Conservation (phyloP, 2,888 invertebrate genomes). For the Conomelus anceps region DNA sequence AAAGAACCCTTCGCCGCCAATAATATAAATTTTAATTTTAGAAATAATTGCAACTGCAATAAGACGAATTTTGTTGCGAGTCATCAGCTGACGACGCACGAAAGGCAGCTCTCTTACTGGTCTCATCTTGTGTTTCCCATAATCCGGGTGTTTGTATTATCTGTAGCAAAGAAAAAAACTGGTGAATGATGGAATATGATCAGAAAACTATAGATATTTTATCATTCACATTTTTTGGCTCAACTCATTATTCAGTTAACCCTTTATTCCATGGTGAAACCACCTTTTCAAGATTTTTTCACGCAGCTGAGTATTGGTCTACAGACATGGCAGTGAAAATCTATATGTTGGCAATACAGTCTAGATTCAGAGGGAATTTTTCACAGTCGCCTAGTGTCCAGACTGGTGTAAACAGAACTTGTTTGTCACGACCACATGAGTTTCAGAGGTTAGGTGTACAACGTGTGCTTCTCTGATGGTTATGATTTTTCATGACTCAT, state of each 20-base stretch:
- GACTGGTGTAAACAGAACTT: too few relatives aligned
- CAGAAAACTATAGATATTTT: not conserved
- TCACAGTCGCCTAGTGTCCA: too few relatives aligned
- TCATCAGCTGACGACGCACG: not conserved
- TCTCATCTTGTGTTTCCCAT: conserved; percentile 48
- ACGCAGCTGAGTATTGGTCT: too few relatives aligned
- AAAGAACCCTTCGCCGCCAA: not conserved
- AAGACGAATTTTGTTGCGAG: not conserved
- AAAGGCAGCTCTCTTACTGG: not conserved
- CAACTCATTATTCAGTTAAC: not conserved
- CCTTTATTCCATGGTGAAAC: too few relatives aligned
- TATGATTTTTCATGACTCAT: too few relatives aligned
- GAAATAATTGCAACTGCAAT: not conserved
- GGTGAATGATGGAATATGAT: not conserved
- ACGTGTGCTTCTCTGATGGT: too few relatives aligned
- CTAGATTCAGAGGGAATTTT: too few relatives aligned
- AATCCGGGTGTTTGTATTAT: conserved; percentile 90
- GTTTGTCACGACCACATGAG: not conserved
- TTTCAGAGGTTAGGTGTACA: too few relatives aligned
- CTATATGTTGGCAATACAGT: not conserved
- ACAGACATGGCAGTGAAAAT: too few relatives aligned
- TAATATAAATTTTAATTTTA: not conserved
- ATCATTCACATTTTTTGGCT: not conserved
- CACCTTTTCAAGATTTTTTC: too few relatives aligned
- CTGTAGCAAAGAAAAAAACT: conserved; percentile 46